Percentiles rank a stretch among this genome's conserved stretches.
phyloP scores from a whole-genome alignment of 2,113 vertebrate species.

The Ptilorrhoa leucosticta region DNA sequence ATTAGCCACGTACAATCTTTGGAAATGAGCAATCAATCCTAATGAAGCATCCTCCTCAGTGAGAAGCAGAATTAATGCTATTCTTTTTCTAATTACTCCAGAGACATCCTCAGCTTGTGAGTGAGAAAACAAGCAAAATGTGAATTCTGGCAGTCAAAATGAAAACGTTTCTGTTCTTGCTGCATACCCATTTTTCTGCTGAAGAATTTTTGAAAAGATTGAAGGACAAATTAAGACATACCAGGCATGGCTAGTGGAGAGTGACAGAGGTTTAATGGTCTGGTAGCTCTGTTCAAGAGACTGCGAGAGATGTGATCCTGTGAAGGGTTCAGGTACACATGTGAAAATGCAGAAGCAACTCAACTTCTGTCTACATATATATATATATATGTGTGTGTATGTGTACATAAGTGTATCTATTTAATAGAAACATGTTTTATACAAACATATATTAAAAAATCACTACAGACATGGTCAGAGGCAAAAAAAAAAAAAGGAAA shows the following conservation, averaged over 20 bases:
- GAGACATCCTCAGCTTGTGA: slow-evolving; percentile 46
- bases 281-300: not conserved
- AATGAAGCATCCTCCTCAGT: slow-evolving; percentile 50
- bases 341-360: not conserved
- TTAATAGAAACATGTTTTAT: not conserved
- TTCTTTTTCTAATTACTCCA: slow-evolving; percentile 64
- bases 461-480: not conserved
- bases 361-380: not conserved
- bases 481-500: not conserved
- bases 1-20: slow-evolving; percentile 25
- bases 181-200: not conserved
- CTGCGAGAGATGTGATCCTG: not conserved
- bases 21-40: slow-evolving; percentile 60
- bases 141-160: not conserved
- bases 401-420: not conserved
- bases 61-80: slow-evolving; percentile 52
- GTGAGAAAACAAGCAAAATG: slow-evolving; percentile 47
- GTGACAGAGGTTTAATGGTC: not conserved
- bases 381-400: not conserved
- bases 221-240: not conserved
- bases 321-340: not conserved
- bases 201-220: not conserved
- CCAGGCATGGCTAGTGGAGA: not conserved
- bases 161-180: not conserved
- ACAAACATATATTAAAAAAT: not conserved